A percentile compares a stretch with the other conserved stretches of the same genome.
Conservation (phyloP, 92 coral and sea anemone species). For the Palythoa grandiflora region DNA sequence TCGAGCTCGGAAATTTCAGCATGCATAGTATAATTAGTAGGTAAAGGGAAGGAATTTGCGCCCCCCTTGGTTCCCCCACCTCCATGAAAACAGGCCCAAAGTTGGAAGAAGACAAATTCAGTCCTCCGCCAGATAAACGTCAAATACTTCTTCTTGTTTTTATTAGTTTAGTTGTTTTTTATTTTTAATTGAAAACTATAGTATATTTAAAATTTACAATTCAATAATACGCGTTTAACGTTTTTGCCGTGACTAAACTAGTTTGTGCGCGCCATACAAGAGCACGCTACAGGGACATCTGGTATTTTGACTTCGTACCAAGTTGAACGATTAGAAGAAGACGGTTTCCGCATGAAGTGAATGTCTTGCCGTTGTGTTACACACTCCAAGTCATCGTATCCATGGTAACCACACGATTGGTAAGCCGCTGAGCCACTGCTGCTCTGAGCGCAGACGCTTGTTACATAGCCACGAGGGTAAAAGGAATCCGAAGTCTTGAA, state of each 20-base stretch:
- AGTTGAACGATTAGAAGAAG: constrained; percentile 50
- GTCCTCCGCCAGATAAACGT: too few species aligned
- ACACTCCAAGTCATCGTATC: constrained; percentile 54
- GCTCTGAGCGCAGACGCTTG: constrained; percentile 47
- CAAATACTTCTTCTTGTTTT: too few species aligned
- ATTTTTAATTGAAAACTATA: neutral
- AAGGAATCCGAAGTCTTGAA: constrained; percentile 67
- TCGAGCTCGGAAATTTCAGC: too few species aligned
- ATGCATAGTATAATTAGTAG: too few species aligned
- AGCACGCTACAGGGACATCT: constrained; percentile 71
- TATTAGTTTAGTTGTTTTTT: too few species aligned
- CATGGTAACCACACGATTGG: constrained; percentile 27
- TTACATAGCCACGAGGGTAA: constrained; percentile 50
- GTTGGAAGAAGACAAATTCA: too few species aligned
- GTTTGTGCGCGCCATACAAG: constrained; percentile 61
- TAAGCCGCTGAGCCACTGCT: constrained; percentile 17
- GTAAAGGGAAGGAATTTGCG: too few species aligned
- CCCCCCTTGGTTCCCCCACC: too few species aligned
- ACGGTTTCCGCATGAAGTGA: constrained; percentile 63
- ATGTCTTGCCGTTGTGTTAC: constrained; percentile 49
- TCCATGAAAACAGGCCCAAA: too few species aligned
- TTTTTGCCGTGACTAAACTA: neutral
- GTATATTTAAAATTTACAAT: neutral
- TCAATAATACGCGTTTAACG: neutral
- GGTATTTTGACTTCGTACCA: constrained; percentile 65